Conservation (phyloP, 1,140 invertebrate genomes). For the Periplaneta americana region DNA sequence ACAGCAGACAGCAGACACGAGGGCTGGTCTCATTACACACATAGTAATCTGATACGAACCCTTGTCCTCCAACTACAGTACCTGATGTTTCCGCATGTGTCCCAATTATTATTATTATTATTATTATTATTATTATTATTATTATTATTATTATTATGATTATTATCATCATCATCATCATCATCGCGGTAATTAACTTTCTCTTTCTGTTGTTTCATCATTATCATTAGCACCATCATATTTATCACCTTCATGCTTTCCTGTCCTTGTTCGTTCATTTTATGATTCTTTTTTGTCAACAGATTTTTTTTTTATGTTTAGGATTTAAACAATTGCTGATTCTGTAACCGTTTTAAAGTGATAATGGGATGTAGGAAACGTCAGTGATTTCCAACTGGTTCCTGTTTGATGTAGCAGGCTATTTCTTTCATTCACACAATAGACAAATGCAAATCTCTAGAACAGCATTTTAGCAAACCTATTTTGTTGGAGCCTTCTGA, state of each 20-base stretch:
- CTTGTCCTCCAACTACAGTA: neutral
- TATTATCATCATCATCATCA: neutral
- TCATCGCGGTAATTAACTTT: neutral
- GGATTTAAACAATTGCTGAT: neutral
- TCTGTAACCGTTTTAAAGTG: neutral
- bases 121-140: no score
- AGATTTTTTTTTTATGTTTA: neutral
- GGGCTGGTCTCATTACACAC: neutral
- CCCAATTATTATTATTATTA: no score
- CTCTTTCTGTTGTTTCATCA: no score
- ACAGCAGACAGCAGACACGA: neutral
- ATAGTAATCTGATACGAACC: neutral
- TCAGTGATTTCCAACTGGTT: no score
- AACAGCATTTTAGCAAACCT: no score
- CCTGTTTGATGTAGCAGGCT: no score
- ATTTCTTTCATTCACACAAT: no score
- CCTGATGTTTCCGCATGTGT: neutral
- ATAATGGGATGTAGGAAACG: neutral
- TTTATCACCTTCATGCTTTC: neutral
- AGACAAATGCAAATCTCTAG: no score
- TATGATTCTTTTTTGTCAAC: neutral
- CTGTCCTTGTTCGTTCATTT: neutral
- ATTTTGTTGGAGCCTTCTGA: no score
- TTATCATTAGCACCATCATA: neutral
- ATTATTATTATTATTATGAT: neutral